A percentile compares a stretch with the other conserved stretches of the same genome.
Evolutionary conservation across 1,140 invertebrate species (phyloP).

Genomic region (Eumeta japonica): DNA sequence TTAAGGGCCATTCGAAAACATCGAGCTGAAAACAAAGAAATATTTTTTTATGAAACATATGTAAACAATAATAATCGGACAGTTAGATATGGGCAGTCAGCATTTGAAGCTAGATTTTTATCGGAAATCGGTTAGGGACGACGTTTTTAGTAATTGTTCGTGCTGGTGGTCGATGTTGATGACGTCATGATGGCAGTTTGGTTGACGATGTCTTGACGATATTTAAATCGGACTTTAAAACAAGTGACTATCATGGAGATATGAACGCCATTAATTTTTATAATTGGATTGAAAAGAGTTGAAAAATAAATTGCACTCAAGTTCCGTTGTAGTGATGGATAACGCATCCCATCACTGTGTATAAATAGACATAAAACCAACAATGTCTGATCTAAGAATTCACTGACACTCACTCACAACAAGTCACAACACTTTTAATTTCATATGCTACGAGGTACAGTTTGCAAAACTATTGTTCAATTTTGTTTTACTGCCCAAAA

Average conservation of each 20-base stretch:
- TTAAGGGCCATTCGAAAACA: not conserved
- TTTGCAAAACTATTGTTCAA: too few species aligned
- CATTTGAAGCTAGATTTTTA: not conserved
- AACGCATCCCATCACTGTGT: not conserved
- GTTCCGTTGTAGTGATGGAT: too few species aligned
- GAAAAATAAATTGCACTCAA: not conserved
- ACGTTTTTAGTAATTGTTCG: not conserved
- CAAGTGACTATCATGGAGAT: not conserved
- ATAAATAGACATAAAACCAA: not conserved
- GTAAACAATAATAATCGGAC: not conserved
- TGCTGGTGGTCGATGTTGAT: too few species aligned
- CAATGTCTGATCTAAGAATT: not conserved
- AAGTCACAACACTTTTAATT: too few species aligned
- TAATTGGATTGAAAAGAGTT: conserved; percentile 1
- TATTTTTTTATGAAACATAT: not conserved
- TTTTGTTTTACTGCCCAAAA: too few species aligned
- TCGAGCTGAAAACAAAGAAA: too few species aligned
- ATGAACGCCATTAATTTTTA: conserved; percentile 1
- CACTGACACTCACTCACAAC: too few species aligned
- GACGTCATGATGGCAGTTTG: not conserved
- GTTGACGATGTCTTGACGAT: not conserved
- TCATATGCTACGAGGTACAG: too few species aligned
- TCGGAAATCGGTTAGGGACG: too few species aligned
- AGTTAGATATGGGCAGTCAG: not conserved
- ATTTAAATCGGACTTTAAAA: not conserved